Conservation (phyloP, 2,113 vertebrate genomes). For the Hiodon tergisus region DNA sequence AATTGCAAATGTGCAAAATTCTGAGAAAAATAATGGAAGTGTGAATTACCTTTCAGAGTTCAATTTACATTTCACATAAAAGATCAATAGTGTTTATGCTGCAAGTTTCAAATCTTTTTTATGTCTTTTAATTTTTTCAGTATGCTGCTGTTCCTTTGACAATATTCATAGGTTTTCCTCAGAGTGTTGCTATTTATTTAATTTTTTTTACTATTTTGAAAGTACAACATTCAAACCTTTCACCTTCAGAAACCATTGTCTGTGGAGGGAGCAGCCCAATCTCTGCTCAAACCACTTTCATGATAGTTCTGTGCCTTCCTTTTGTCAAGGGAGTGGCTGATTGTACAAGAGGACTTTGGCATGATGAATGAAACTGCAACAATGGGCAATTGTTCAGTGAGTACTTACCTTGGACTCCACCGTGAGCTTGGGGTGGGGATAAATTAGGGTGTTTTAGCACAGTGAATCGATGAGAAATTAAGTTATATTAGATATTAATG, state of each 20-base stretch:
- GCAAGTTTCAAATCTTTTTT: neutral
- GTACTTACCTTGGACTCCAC: slow-evolving; percentile 11
- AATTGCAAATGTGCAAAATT: slow-evolving; percentile 23
- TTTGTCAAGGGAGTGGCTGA: slow-evolving; percentile 11
- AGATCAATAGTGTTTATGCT: neutral
- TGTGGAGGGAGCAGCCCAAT: neutral
- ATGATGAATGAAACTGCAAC: slow-evolving; percentile 10
- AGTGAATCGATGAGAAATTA: neutral
- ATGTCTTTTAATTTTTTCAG: neutral
- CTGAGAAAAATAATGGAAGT: slow-evolving; percentile 23
- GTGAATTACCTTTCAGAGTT: slow-evolving; percentile 18
- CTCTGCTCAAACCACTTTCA: neutral
- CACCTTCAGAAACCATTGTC: neutral
- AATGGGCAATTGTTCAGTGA: slow-evolving; percentile 19
- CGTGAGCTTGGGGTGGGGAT: slow-evolving; percentile 11
- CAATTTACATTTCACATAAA: neutral
- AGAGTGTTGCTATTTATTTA: neutral
- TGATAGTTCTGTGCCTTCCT: neutral
- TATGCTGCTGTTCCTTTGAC: neutral
- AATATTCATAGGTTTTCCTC: neutral
- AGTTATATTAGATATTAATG: neutral
- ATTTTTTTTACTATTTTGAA: neutral
- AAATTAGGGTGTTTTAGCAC: slow-evolving; percentile 21
- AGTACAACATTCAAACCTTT: neutral
- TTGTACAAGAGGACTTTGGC: slow-evolving; percentile 13